Base-by-base conservation (phyloP, 23 tunicate genomes). In the Pegea sp. region DNA sequence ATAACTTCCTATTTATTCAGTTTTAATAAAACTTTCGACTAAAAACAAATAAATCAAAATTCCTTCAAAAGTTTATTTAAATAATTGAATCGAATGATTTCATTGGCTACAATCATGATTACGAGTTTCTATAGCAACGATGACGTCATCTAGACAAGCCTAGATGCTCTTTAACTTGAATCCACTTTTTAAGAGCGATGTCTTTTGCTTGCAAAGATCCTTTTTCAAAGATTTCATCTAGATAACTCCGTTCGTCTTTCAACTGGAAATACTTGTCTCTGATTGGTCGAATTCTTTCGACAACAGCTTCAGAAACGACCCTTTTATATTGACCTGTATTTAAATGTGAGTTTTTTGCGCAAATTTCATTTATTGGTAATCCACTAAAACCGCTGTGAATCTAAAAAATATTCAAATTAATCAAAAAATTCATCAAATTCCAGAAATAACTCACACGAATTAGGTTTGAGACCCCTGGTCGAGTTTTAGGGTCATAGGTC, bases 391-490 rank as follows among this genome's bases (percentile, higher is more conserved):
- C 66, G 19, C 69, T 64, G 44, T 84, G 95, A 42, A 84, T 84
- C 70, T 80, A 49, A 2, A 46, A 24, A 46, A 46, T 21, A 46
- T 38, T 38, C 8, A 50, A 34, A 30, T 1, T 48, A 48, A 62
- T 5, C n/a, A n/a, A n/a, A 55, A 2, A 42, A 42, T 3, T 2
- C 46, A 38, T 16, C 46, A 8, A 38, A 38, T 8, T 11, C 46
- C 13, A 11, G 11, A 38, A 38, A 38, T 16, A 25, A 34, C 3
- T 64, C 55, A 70, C 77, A 56, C 61, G 61, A 22, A 81, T 72
- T 56, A 81, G 42, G 42, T 81, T 81, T 18, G 81, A 55, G 6
- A 81, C 93, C 16, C 93, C 93, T 3, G 93, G 93, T 34, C 93
- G 31, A 3, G 68, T 67, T 32, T 30, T 71, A 0, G 80, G 93